Evolutionary conservation across 2,113 vertebrate genomes (phyloP), one percentile per base, ranked within the genome.

Genomic region (Caracal caracal): DNA sequence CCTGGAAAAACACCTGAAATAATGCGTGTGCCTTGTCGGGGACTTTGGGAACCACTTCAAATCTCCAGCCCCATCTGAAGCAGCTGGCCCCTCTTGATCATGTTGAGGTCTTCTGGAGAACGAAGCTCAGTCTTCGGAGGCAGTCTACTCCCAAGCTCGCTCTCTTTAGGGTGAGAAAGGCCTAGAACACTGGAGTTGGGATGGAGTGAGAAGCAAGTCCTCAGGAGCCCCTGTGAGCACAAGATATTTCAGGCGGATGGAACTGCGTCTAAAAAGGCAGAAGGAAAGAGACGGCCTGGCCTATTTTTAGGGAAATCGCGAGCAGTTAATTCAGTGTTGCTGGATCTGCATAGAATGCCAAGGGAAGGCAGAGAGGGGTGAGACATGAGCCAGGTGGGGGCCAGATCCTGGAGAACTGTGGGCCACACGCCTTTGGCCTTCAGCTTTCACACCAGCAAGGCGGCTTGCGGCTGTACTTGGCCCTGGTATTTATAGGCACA

Each of bases 291-390:
- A 40, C 59, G 81, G 35, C 51, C 11, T 4, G 80, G 65, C 37
- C 59, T 96, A 90, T 95, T 96, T 98, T 98, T 85, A 68, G 53
- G 88, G 53, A 40, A 80, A 63, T 17, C 22, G 7, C 49, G n/a
- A 92, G 79, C 13, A 5, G 30, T 88, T 95, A 70, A 66, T 97
- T 80, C 70, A 43, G 37, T 13, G 0, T 47, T 71, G 22, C 63
- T 96, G 53, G 63, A 33, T 79, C 19, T 2, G 6, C 17, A 73
- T 76, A 28, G 26, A 80, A 86, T 80, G 70, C 81, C 82, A 43
- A 53, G 43, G 10, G 43, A 53, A 81, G 35, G 33, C 35, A 22
- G 56, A 35, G 28, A 51, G 43, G 30, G 30, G 49, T 53, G 85
- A 88, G 84, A 35, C 10, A 2, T 17, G 37, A 63, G 24, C 8